phyloP scores from a whole-genome alignment of 2,888 invertebrate species.

The Latheticus oryzae region DNA sequence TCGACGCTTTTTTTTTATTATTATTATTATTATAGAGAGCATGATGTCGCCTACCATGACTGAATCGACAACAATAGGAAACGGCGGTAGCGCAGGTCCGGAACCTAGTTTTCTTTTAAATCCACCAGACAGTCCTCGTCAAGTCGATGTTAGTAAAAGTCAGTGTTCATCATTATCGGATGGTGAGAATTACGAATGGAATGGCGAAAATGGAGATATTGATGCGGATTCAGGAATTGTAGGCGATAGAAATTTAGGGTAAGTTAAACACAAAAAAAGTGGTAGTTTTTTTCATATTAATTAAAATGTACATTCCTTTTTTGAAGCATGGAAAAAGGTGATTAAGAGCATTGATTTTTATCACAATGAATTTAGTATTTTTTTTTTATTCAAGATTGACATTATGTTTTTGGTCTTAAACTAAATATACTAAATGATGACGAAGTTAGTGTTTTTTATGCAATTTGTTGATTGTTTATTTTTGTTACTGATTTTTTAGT shows the following conservation, averaged over 20 bases:
- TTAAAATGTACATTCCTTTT: no score
- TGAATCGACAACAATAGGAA: slow-evolving; percentile 37
- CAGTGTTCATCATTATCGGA: slow-evolving; percentile 75
- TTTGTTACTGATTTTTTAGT: no score
- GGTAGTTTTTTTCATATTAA: background rate
- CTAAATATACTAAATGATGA: no score
- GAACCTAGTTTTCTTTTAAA: slow-evolving; percentile 41
- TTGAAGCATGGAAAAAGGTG: no score
- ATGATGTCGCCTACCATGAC: slow-evolving; percentile 43
- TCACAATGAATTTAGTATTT: no score
- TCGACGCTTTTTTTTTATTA: no score
- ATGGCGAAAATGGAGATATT: slow-evolving; percentile 71
- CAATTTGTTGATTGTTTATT: no score
- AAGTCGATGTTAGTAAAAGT: slow-evolving; percentile 62
- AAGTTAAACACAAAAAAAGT: slow-evolving; percentile 20
- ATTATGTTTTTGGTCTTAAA: no score
- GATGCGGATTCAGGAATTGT: slow-evolving; percentile 64
- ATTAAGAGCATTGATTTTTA: no score
- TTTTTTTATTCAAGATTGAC: no score
- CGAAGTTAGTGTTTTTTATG: no score
- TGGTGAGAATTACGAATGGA: slow-evolving; percentile 84
- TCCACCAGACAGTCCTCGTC: slow-evolving; percentile 59
- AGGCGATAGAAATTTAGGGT: slow-evolving; percentile 51
- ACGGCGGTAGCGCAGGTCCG: slow-evolving; percentile 42
- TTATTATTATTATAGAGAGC: no score